These are phyloP conservation scores for Nyctereutes procyonoides DNA, from an alignment of 2,113 vertebrate species.

Conservation along the genomic window DNA sequence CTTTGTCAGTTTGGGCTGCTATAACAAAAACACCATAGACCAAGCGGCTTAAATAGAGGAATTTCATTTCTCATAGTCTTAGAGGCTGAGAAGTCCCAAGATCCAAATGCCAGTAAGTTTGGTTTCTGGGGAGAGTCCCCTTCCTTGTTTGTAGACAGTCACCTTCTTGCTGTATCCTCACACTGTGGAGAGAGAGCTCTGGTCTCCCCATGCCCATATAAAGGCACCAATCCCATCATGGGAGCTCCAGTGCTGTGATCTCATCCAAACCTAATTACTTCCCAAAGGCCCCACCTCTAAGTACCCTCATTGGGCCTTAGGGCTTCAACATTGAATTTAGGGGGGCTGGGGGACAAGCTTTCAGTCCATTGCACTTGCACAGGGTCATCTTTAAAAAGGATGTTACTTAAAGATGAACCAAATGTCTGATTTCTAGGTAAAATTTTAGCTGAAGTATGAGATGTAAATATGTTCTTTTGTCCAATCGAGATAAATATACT, in stretches of 20 bases:
- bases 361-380: not conserved
- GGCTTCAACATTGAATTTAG: not conserved
- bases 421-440: not conserved
- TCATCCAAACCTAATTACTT: not conserved
- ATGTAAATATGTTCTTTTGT: not conserved
- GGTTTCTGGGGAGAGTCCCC: not conserved
- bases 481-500: not conserved
- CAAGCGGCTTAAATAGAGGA: not conserved
- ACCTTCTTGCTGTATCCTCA: not conserved
- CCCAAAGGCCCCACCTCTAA: not conserved
- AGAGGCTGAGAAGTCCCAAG: not conserved
- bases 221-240: not conserved
- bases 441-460: slow-evolving; percentile 58
- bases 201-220: not conserved
- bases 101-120: not conserved
- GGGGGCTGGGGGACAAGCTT: not conserved
- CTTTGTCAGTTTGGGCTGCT: not conserved
- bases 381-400: not conserved
- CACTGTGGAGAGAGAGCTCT: not conserved
- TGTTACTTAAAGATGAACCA: not conserved
- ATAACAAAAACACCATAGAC: not conserved
- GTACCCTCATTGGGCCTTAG: not conserved
- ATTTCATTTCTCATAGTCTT: not conserved
- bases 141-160: not conserved
- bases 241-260: not conserved